A percentile compares a stretch with the other conserved stretches of the same genome.
These are phyloP conservation scores for Centroberyx gerrardi DNA, from an alignment of 2,797 vertebrate species.

Conservation along the genomic window DNA sequence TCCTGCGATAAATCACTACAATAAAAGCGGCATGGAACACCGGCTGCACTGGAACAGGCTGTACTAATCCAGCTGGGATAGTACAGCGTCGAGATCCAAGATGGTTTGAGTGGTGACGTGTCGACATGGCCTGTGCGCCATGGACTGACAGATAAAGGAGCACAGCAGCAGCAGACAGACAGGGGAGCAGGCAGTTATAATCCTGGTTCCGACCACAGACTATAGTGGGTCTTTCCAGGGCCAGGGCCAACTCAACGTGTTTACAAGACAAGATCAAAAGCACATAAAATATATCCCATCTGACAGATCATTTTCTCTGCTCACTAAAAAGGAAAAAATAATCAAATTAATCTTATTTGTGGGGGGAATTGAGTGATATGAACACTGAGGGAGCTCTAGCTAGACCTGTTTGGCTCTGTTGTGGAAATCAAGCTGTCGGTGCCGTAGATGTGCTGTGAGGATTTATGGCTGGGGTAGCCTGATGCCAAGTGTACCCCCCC, in stretches of 20 bases:
- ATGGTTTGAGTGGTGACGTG: slow-evolving; percentile 57
- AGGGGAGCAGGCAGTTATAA: not conserved
- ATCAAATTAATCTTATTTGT: not conserved
- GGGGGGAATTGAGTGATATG: not conserved
- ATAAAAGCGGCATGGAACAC: slow-evolving; percentile 57
- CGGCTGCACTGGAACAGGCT: slow-evolving; percentile 69
- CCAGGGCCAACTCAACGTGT: not conserved
- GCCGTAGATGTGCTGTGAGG: not conserved
- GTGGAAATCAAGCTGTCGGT: not conserved
- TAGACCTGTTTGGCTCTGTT: not conserved
- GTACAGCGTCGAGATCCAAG: slow-evolving; percentile 52
- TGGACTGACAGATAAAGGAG: slow-evolving; percentile 5
- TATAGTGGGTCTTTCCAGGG: not conserved
- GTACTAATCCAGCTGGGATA: slow-evolving; percentile 64
- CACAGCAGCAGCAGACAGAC: not conserved
- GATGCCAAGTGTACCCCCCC: slow-evolving; percentile 10
- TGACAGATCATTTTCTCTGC: not conserved
- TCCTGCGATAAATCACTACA: slow-evolving; percentile 47
- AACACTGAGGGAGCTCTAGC: not conserved
- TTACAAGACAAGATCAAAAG: not conserved
- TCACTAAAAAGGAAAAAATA: not conserved
- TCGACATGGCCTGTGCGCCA: slow-evolving; percentile 36
- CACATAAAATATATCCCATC: not conserved
- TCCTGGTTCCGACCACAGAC: slow-evolving; percentile 14
- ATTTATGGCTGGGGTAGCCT: not conserved